phyloP scores from a whole-genome alignment of 2,888 invertebrate species.

The Acronicta alni region DNA sequence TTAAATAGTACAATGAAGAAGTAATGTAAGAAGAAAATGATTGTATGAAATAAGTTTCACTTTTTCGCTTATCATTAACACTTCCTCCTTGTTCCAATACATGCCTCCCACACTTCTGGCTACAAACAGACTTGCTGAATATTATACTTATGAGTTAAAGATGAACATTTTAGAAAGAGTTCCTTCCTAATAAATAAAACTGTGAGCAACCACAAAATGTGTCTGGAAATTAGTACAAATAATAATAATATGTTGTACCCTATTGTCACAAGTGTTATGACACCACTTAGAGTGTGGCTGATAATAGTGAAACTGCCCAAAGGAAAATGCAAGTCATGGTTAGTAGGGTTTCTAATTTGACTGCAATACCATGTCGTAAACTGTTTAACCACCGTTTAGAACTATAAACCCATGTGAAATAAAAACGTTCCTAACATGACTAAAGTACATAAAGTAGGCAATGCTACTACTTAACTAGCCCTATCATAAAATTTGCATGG shows the following conservation, averaged over 20 bases:
- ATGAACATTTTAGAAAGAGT: too few relatives aligned
- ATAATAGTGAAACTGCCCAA: slow-evolving; percentile 65
- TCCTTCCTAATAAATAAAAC: not conserved
- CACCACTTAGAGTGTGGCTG: slow-evolving; percentile 71
- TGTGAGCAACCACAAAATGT: slow-evolving; percentile 6
- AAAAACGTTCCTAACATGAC: slow-evolving; percentile 19
- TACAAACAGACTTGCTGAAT: too few relatives aligned
- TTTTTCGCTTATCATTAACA: not conserved
- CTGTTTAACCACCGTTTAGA: slow-evolving; percentile 31
- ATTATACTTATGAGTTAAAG: not conserved
- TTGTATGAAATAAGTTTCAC: not conserved
- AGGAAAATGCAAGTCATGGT: slow-evolving; percentile 61
- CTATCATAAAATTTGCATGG: slow-evolving; percentile 11
- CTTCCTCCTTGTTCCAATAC: not conserved
- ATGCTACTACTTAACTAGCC: slow-evolving; percentile 11
- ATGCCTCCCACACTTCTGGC: not conserved
- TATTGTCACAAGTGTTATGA: slow-evolving; percentile 49
- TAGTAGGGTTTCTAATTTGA: slow-evolving; percentile 44
- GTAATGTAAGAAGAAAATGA: not conserved
- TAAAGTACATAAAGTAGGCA: slow-evolving; percentile 25
- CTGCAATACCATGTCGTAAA: slow-evolving; percentile 45
- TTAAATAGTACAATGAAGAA: not conserved
- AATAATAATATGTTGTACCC: slow-evolving; percentile 13
- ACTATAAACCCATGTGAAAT: slow-evolving; percentile 20
- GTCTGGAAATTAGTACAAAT: slow-evolving; percentile 15